phyloP scores from a whole-genome alignment of 2,888 invertebrate species.

The Dinocampus coccinellae region DNA sequence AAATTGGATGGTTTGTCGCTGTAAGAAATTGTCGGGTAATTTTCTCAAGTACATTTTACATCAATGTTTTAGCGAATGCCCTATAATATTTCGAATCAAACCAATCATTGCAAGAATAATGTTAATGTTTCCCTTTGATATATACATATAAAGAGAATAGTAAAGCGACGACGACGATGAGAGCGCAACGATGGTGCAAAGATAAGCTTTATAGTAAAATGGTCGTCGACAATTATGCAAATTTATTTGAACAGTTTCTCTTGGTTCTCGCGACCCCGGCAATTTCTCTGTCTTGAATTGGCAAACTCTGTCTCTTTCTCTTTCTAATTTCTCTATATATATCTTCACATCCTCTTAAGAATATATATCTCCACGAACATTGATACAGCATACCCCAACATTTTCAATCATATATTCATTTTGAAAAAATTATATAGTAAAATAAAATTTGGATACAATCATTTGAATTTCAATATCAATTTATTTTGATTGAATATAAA shows the following conservation, averaged over 20 bases:
- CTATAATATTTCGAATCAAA: neutral
- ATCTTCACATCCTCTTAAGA: no score
- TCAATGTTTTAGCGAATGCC: neutral
- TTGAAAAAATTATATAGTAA: neutral
- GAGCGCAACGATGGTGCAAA: neutral
- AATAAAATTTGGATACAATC: neutral
- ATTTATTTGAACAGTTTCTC: slow-evolving; percentile 9
- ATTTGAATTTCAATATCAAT: neutral
- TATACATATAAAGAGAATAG: neutral
- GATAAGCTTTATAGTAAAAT: slow-evolving; percentile 13
- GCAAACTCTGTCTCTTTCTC: slow-evolving; percentile 10
- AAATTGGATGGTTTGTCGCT: neutral
- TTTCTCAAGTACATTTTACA: neutral
- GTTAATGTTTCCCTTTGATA: neutral
- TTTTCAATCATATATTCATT: slow-evolving; percentile 6
- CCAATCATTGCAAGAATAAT: neutral
- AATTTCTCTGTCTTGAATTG: slow-evolving; percentile 19
- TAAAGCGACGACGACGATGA: neutral
- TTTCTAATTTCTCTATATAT: neutral
- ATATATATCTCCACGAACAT: neutral
- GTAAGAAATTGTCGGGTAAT: neutral
- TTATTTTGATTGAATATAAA: neutral
- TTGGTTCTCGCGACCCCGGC: slow-evolving; percentile 1
- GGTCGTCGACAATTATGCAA: slow-evolving; percentile 27
- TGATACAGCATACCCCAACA: slow-evolving; percentile 6